A percentile compares a stretch with the other conserved stretches of the same genome.
Evolutionary conservation across 2,797 vertebrate species (phyloP).

Genomic region (Synaphobranchus kaupii): DNA sequence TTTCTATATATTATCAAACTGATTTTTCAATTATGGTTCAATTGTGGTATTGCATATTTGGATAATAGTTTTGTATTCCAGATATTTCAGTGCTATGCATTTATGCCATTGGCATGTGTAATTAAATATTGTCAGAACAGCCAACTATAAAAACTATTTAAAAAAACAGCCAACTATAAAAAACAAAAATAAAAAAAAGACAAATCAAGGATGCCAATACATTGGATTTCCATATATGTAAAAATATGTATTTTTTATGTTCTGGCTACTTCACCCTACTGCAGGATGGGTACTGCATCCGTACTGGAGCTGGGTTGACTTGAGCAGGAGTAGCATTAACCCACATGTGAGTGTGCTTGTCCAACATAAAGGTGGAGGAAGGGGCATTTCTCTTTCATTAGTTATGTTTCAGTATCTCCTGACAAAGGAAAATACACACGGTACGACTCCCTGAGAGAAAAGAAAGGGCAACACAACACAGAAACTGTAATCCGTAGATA

Average conservation of each 20-base stretch:
- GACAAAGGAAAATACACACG: slow-evolving; percentile 41
- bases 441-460: slow-evolving; percentile 43
- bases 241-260: background rate
- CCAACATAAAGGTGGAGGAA: slow-evolving; percentile 34
- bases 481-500: slow-evolving; percentile 56
- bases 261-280: background rate
- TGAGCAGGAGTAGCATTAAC: slow-evolving; percentile 40
- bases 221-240: background rate
- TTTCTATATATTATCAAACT: background rate
- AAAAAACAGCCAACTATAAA: background rate
- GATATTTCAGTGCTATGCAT: background rate
- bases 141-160: too few species aligned
- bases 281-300: background rate
- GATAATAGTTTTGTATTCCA: background rate
- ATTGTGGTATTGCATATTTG: background rate
- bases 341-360: slow-evolving; percentile 18
- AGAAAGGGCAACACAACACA: slow-evolving; percentile 51
- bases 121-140: too few species aligned
- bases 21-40: background rate
- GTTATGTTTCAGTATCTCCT: background rate
- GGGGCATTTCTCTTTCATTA: slow-evolving; percentile 36
- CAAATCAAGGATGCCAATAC: background rate
- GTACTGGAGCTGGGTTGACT: slow-evolving; percentile 38
- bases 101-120: too few species aligned
- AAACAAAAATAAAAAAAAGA: too few species aligned